A percentile compares a stretch with the other conserved stretches of the same genome.
These are phyloP conservation scores for Diloba caeruleocephala DNA, from an alignment of 2,888 invertebrate genomes.

Conservation along the genomic window DNA sequence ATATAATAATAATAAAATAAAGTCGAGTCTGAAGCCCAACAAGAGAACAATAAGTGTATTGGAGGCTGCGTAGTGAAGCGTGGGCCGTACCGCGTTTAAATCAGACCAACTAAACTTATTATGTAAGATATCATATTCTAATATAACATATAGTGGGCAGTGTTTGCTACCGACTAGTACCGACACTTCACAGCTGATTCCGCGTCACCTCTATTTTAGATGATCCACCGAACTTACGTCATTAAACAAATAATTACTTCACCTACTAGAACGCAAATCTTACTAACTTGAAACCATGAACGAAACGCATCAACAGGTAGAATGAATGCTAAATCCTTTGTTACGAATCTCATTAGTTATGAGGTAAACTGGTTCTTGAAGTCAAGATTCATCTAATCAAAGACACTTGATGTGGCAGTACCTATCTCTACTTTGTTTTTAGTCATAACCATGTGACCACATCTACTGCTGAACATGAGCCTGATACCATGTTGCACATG, in stretches of 20 bases:
- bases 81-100: conserved; percentile 68
- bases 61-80: conserved; percentile 50
- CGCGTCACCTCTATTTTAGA: conserved; percentile 76
- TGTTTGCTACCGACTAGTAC: conserved; percentile 49
- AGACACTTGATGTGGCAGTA: conserved; percentile 14
- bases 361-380: conserved; percentile 57
- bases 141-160: conserved; percentile 61
- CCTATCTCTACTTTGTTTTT: conserved; percentile 5
- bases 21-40: conserved; percentile 39
- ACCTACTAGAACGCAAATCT: not conserved
- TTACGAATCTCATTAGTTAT: conserved; percentile 48
- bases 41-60: conserved; percentile 55
- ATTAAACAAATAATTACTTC: conserved; percentile 45
- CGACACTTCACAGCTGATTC: conserved; percentile 56
- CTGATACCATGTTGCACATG: too few relatives aligned
- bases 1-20: conserved; percentile 34
- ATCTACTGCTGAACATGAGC: too few relatives aligned
- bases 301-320: conserved; percentile 26
- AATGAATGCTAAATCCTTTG: conserved; percentile 61
- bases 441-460: too few relatives aligned
- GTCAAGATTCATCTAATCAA: conserved; percentile 42
- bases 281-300: conserved; percentile 13
- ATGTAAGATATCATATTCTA: conserved; percentile 64
- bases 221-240: conserved; percentile 59
- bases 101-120: conserved; percentile 62